Evolutionary conservation across 2,888 invertebrate species (phyloP).

Genomic region (Latheticus oryzae): DNA sequence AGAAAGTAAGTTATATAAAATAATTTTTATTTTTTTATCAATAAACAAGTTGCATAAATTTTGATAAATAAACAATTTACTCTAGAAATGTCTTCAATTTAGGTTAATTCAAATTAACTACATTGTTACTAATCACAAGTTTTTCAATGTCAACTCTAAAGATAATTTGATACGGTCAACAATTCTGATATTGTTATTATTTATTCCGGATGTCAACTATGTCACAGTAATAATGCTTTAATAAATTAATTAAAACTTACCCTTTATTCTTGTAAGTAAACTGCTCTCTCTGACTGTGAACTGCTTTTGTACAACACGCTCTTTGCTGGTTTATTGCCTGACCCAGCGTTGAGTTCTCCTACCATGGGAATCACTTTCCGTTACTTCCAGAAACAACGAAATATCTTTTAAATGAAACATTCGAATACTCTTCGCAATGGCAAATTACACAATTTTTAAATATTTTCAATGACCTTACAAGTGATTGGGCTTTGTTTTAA

Average conservation of each 20-base stretch:
- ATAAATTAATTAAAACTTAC: constrained; percentile 20
- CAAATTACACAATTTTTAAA: no score
- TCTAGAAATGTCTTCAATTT: neutral
- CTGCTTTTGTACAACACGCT: constrained; percentile 29
- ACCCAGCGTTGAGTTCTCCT: constrained; percentile 52
- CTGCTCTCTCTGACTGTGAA: constrained; percentile 13
- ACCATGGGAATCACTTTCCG: constrained; percentile 43
- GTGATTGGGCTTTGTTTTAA: no score
- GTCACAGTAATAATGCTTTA: no score
- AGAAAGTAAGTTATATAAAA: constrained; percentile 31
- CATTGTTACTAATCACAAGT: neutral
- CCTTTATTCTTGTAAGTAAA: constrained; percentile 7
- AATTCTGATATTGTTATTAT: no score
- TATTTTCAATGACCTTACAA: no score
- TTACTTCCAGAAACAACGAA: constrained; percentile 31
- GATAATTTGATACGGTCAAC: constrained; percentile 1
- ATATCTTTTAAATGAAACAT: neutral
- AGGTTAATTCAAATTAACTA: neutral
- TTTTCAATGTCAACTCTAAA: constrained; percentile 1
- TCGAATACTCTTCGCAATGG: no score
- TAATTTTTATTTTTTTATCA: no score
- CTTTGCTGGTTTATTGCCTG: constrained; percentile 48
- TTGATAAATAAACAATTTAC: constrained; percentile 3
- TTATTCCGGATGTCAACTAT: no score
- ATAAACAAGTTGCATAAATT: constrained; percentile 26